phyloP scores from a whole-genome alignment of 1,140 invertebrate genomes.

The Metaphire vulgaris region DNA sequence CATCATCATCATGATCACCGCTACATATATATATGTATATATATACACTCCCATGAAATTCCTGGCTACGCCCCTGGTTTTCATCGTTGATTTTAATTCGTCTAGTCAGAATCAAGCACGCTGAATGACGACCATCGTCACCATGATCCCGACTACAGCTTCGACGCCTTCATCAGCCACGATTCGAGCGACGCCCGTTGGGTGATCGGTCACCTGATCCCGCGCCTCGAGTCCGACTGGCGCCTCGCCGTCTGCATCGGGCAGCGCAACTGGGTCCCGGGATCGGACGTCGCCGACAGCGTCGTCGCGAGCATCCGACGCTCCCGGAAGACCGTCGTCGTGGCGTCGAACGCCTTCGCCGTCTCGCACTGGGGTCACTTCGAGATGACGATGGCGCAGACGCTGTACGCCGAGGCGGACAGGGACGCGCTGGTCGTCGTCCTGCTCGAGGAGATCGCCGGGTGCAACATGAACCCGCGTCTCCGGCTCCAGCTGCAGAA shows the following conservation, averaged over 20 bases:
- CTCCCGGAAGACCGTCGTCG: constrained; percentile 33
- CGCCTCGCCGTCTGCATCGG: constrained; percentile 35
- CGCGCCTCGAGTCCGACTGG: constrained; percentile 4
- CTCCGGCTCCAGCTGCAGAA: not conserved
- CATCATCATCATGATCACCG: too few species aligned
- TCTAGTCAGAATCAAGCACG: too few species aligned
- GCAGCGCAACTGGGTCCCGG: constrained; percentile 37
- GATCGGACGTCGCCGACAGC: constrained; percentile 35
- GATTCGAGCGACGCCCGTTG: not conserved
- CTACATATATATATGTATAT: too few species aligned
- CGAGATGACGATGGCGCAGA: constrained; percentile 50
- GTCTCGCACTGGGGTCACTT: constrained; percentile 37
- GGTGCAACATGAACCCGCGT: not conserved
- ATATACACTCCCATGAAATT: too few species aligned
- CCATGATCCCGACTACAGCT: not conserved
- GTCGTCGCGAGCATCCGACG: constrained; percentile 35
- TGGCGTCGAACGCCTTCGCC: constrained; percentile 35
- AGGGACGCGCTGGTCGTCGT: constrained; percentile 24
- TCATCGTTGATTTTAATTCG: too few species aligned
- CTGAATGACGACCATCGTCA: too few species aligned
- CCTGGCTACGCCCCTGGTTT: too few species aligned
- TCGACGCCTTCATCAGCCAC: not conserved
- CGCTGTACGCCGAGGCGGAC: constrained; percentile 25
- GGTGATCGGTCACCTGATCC: not conserved
- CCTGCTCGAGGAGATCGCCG: too few species aligned